Conservation (phyloP, 2,113 vertebrate genomes). For the Rhynchomys soricoides region DNA sequence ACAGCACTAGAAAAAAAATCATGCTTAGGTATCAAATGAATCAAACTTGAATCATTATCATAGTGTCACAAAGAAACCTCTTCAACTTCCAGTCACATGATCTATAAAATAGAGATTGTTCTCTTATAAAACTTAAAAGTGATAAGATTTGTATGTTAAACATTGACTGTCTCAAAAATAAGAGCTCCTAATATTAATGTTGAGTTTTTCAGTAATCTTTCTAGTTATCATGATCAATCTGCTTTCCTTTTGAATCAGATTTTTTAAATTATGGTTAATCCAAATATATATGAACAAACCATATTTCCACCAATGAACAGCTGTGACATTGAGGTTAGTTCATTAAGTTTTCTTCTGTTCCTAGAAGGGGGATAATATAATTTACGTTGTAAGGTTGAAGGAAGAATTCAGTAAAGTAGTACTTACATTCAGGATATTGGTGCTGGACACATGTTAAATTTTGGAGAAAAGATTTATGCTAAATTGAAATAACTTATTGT, state of each 20-base stretch:
- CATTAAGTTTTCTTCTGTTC: neutral
- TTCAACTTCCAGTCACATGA: neutral
- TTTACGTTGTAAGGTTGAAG: neutral
- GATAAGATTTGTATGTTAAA: neutral
- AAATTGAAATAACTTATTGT: neutral
- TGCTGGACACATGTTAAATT: neutral
- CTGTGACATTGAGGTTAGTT: neutral
- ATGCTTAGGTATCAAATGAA: neutral
- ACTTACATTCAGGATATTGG: neutral
- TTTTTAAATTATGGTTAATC: neutral
- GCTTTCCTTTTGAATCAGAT: neutral
- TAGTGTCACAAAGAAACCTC: neutral
- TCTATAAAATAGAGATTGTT: neutral
- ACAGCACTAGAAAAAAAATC: neutral
- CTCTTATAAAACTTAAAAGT: neutral
- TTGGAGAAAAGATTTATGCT: neutral
- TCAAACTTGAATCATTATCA: neutral
- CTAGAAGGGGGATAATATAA: neutral
- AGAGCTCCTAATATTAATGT: neutral
- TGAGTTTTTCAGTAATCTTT: neutral
- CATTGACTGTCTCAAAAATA: neutral
- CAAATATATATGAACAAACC: neutral
- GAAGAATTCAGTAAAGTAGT: neutral
- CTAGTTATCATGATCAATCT: neutral
- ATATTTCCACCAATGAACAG: neutral